Percentiles rank a stretch among this genome's conserved stretches.
These are phyloP conservation scores for Aeoliscus strigatus DNA, from an alignment of 2,797 vertebrate genomes.

Conservation along the genomic window DNA sequence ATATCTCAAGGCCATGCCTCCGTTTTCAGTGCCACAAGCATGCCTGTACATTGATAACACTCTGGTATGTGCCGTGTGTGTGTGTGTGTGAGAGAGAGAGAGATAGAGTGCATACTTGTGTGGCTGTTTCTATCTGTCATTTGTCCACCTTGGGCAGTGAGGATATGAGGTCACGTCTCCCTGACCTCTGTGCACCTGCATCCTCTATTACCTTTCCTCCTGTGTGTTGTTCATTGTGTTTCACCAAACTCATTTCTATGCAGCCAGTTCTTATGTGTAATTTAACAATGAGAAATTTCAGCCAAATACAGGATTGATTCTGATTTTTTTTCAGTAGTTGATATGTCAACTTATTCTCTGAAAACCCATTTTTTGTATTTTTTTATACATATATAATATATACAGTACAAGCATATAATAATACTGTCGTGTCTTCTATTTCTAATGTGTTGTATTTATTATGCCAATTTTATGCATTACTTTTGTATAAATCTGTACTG, in stretches of 20 bases:
- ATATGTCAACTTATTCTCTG: no score
- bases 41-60: constrained; percentile 57
- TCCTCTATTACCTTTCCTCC: constrained; percentile 48
- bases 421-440: no score
- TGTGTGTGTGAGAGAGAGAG: constrained; percentile 1
- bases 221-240: constrained; percentile 49
- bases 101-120: neutral
- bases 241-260: constrained; percentile 20
- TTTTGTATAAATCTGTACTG: no score
- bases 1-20: constrained; percentile 39
- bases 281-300: neutral
- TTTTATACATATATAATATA: no score
- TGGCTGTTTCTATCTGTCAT: constrained; percentile 54
- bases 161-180: constrained; percentile 63
- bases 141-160: constrained; percentile 38
- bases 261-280: constrained; percentile 11
- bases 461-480: no score
- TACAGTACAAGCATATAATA: no score
- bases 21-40: constrained; percentile 52
- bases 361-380: no score
- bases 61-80: constrained; percentile 33
- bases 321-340: no score
- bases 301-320: neutral
- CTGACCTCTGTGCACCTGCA: constrained; percentile 67
- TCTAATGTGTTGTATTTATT: no score